Evolutionary conservation across 2,113 vertebrate species (phyloP).

Genomic region (Phoenicopterus ruber): DNA sequence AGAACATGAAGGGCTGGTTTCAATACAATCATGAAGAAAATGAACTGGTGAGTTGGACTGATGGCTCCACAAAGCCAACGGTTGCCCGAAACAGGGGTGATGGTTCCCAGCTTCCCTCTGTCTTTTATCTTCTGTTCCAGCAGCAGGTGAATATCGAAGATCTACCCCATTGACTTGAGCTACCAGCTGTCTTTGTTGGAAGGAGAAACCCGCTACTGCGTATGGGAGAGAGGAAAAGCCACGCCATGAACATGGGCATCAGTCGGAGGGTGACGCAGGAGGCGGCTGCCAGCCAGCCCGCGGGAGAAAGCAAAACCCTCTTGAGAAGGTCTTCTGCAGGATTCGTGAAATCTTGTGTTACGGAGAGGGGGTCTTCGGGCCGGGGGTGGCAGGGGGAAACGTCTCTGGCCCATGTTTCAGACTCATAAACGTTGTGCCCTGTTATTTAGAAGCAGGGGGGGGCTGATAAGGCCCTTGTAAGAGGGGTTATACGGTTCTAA

Average conservation of each 20-base stretch:
- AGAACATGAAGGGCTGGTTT: not conserved
- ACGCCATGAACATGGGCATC: not conserved
- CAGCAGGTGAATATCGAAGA: not conserved
- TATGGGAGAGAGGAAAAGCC: not conserved
- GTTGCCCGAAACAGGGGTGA: not conserved
- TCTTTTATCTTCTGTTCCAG: not conserved
- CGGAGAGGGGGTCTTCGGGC: not conserved
- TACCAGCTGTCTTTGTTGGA: not conserved
- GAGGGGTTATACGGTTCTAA: conserved; percentile 35
- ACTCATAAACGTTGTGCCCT: not conserved
- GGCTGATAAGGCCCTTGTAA: not conserved
- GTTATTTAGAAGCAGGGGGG: not conserved
- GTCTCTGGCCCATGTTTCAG: not conserved
- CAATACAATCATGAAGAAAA: not conserved
- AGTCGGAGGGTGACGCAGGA: too few species aligned
- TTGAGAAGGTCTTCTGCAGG: not conserved
- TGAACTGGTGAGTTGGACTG: not conserved
- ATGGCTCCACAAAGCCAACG: not conserved
- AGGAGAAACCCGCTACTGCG: not conserved
- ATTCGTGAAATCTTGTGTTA: not conserved
- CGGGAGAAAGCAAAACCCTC: not conserved
- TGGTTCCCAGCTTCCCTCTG: not conserved
- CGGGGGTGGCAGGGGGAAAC: not conserved
- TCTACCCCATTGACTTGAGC: not conserved
- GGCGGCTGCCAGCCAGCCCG: not conserved